Evolutionary conservation across 2,888 invertebrate genomes (phyloP).

Genomic region (Candidula unifasciata): DNA sequence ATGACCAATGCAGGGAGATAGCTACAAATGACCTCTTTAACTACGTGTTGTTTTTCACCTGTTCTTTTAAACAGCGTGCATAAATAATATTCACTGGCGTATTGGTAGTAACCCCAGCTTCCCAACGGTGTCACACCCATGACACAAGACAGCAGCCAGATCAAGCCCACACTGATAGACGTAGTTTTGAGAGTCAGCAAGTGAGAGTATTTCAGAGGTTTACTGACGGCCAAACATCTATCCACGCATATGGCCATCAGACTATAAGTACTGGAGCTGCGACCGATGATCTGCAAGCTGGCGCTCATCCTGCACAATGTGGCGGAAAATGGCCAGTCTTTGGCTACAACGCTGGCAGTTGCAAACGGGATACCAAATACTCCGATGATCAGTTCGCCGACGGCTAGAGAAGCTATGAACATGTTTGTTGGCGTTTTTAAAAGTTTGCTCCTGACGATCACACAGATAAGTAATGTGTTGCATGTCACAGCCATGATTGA

Average conservation of each 20-base stretch:
- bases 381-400: slow-evolving; percentile 60
- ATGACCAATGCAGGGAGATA: slow-evolving; percentile 59
- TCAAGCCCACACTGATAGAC: slow-evolving; percentile 48
- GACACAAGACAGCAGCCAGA: slow-evolving; percentile 60
- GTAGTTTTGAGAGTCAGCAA: slow-evolving; percentile 58
- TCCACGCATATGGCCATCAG: slow-evolving; percentile 64
- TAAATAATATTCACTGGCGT: slow-evolving; percentile 49
- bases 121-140: slow-evolving; percentile 59
- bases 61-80: slow-evolving; percentile 48
- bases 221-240: slow-evolving; percentile 63
- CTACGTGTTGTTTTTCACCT: slow-evolving; percentile 47
- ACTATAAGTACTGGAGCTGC: slow-evolving; percentile 56
- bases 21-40: slow-evolving; percentile 57
- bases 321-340: slow-evolving; percentile 50
- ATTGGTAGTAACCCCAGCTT: slow-evolving; percentile 58
- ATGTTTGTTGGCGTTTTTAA: slow-evolving; percentile 66
- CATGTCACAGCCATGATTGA: slow-evolving; percentile 18
- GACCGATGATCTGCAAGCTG: slow-evolving; percentile 51
- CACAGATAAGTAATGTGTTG: slow-evolving; percentile 42
- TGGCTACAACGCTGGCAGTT: slow-evolving; percentile 51
- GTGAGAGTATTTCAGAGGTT: slow-evolving; percentile 62
- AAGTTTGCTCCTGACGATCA: slow-evolving; percentile 57
- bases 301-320: slow-evolving; percentile 55
- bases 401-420: slow-evolving; percentile 61
- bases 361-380: slow-evolving; percentile 60